phyloP scores from a whole-genome alignment of 2,888 invertebrate species.

The Neelides folsomi region DNA sequence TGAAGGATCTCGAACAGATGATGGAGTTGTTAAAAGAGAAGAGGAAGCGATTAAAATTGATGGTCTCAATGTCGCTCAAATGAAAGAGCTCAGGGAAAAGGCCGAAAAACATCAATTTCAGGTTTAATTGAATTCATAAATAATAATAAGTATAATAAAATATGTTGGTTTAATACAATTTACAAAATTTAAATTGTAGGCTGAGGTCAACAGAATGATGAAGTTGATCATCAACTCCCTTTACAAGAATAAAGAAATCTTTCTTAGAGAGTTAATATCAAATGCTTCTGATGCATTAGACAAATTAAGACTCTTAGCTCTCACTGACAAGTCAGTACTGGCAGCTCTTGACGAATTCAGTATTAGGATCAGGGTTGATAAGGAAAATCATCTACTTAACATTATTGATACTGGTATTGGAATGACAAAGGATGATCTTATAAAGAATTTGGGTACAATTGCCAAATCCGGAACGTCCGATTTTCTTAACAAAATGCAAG shows the following conservation, averaged over 20 bases:
- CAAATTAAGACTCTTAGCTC: slow-evolving; percentile 84
- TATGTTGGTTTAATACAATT: slow-evolving; percentile 40
- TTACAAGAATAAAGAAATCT: slow-evolving; percentile 98
- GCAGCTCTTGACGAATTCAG: slow-evolving; percentile 65
- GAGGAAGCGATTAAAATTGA: slow-evolving; percentile 94
- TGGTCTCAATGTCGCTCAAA: slow-evolving; percentile 82
- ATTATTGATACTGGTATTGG: slow-evolving; percentile 95
- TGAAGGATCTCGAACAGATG: slow-evolving; percentile 84
- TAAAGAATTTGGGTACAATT: slow-evolving; percentile 94
- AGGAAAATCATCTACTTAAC: slow-evolving; percentile 77
- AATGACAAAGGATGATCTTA: slow-evolving; percentile 86
- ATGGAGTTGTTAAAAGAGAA: slow-evolving; percentile 77
- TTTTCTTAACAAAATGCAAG: slow-evolving; percentile 82
- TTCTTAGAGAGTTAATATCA: slow-evolving; percentile 92
- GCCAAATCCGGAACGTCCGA: slow-evolving; percentile 96
- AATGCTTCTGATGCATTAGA: slow-evolving; percentile 98
- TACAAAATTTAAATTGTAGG: slow-evolving; percentile 51
- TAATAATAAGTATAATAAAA: no score
- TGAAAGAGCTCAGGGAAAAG: slow-evolving; percentile 77
- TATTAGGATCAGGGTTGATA: slow-evolving; percentile 79
- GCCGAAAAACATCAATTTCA: slow-evolving; percentile 67
- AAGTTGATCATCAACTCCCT: slow-evolving; percentile 98
- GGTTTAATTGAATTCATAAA: no score
- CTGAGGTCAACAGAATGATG: slow-evolving; percentile 99
- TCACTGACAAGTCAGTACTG: slow-evolving; percentile 71